A percentile compares a stretch with the other conserved stretches of the same genome.
phyloP scores from a whole-genome alignment of 1,140 invertebrate species.

The Euura lappo region DNA sequence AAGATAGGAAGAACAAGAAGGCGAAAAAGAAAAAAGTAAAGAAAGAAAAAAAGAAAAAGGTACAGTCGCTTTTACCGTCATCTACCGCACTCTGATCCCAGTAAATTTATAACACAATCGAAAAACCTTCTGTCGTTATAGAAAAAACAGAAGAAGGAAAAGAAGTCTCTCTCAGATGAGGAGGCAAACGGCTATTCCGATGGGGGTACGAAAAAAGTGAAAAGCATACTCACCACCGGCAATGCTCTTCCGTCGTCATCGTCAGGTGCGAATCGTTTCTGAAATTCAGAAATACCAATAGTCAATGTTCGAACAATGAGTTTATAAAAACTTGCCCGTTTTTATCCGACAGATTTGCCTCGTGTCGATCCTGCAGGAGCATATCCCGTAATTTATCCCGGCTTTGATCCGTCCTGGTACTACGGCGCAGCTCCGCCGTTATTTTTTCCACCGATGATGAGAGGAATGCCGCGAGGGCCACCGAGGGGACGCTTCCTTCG shows the following conservation, averaged over 20 bases:
- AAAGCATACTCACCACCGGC: slow-evolving; percentile 41
- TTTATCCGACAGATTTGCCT: slow-evolving; percentile 18
- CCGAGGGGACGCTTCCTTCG: slow-evolving; percentile 31
- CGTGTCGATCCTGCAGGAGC: slow-evolving; percentile 27
- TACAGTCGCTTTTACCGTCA: slow-evolving; percentile 1
- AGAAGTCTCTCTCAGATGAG: slow-evolving; percentile 35
- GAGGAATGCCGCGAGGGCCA: slow-evolving; percentile 30
- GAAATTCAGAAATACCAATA: not conserved
- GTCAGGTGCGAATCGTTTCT: slow-evolving; percentile 30
- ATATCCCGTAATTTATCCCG: slow-evolving; percentile 42
- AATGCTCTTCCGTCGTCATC: slow-evolving; percentile 29
- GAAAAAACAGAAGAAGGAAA: slow-evolving; percentile 48
- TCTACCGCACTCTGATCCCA: no score
- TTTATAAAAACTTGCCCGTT: not conserved
- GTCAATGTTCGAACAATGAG: not conserved
- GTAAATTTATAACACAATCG: not conserved
- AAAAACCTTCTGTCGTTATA: slow-evolving; percentile 28
- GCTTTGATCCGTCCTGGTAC: slow-evolving; percentile 52
- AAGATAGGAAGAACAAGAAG: slow-evolving; percentile 49
- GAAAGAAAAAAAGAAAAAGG: slow-evolving; percentile 34
- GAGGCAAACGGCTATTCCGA: slow-evolving; percentile 31
- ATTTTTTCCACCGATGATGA: slow-evolving; percentile 41
- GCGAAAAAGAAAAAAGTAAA: slow-evolving; percentile 47
- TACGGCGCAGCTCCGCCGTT: slow-evolving; percentile 47
- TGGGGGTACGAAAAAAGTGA: slow-evolving; percentile 45